Conservation (phyloP, 2,888 invertebrate species). For the Mythimna impura region DNA sequence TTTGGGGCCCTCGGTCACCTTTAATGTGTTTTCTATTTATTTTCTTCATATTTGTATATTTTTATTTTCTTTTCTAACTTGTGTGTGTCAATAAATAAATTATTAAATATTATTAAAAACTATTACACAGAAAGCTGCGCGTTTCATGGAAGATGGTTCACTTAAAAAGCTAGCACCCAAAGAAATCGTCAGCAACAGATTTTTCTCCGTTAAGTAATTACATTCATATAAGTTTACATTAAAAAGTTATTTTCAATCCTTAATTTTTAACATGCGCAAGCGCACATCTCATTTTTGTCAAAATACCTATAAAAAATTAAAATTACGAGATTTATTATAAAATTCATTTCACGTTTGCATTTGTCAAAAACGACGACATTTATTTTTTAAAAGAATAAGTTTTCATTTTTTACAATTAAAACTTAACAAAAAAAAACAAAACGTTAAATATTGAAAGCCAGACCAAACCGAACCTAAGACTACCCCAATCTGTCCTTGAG, state of each 20-base stretch:
- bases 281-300: not conserved
- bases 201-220: not conserved
- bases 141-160: no score
- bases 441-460: no score
- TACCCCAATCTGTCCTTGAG: not conserved
- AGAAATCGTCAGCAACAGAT: not conserved
- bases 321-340: no score
- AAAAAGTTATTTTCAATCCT: not conserved
- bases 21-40: no score
- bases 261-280: not conserved
- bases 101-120: no score
- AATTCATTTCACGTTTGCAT: not conserved
- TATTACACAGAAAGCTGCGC: no score
- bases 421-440: no score
- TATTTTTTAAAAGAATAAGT: not conserved
- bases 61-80: no score
- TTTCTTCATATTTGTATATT: no score
- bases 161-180: not conserved
- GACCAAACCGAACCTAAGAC: not conserved
- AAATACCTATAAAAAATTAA: not conserved
- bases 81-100: no score
- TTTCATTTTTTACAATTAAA: no score
- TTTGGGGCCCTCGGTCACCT: no score
- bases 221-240: not conserved
- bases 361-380: not conserved